Percentiles rank a stretch among this genome's conserved stretches.
phyloP scores from a whole-genome alignment of 2,113 vertebrate species.

The Mobula birostris region DNA sequence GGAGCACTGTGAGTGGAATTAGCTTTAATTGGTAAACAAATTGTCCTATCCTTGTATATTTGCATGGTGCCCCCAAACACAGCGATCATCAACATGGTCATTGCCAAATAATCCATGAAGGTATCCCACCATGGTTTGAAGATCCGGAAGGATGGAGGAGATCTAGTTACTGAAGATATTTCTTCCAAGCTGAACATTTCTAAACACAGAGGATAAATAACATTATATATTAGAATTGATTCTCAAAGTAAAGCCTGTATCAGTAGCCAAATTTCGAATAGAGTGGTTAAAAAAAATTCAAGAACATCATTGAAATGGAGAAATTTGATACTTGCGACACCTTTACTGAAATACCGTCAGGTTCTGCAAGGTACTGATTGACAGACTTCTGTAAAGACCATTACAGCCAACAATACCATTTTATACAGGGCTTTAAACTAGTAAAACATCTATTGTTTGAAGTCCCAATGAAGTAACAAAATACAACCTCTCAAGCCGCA shows the following conservation, averaged over 20 bases:
- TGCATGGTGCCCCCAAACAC: conserved; percentile 37
- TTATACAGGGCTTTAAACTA: not conserved
- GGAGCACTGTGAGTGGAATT: conserved; percentile 56
- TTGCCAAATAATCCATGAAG: conserved; percentile 32
- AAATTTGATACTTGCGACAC: not conserved
- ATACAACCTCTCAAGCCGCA: not conserved
- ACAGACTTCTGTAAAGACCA: not conserved
- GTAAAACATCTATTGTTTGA: not conserved
- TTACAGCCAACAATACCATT: not conserved
- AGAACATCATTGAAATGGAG: not conserved
- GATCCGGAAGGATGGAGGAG: conserved; percentile 36
- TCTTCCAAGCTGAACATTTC: conserved; percentile 17
- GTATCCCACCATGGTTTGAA: conserved; percentile 40
- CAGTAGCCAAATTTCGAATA: not conserved
- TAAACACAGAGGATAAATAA: not conserved
- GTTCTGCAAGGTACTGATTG: too few species aligned
- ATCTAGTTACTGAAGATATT: not conserved
- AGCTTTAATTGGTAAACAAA: not conserved
- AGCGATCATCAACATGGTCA: conserved; percentile 32
- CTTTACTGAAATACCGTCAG: too few species aligned
- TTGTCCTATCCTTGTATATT: conserved; percentile 3
- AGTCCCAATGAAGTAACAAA: not conserved
- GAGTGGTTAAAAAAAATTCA: not conserved
- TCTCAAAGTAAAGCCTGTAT: not conserved
- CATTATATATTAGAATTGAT: not conserved